phyloP scores from a whole-genome alignment of 1,140 invertebrate genomes.

The Ectropis grisescens region DNA sequence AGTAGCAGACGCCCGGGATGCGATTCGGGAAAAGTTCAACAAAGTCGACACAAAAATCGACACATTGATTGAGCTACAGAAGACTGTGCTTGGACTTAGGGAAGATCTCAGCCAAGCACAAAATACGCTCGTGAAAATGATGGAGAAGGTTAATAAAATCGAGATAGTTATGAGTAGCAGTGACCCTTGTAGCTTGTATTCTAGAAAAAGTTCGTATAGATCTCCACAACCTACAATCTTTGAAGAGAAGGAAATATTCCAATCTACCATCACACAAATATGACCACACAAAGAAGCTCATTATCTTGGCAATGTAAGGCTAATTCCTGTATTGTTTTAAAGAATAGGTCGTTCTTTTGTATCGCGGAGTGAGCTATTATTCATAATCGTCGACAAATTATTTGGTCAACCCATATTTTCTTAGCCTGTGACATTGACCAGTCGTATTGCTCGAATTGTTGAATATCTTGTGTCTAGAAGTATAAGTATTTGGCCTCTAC shows the following conservation, averaged over 20 bases:
- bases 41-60: constrained; percentile 40
- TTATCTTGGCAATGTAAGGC: no score
- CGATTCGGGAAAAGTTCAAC: constrained; percentile 32
- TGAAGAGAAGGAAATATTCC: constrained; percentile 7
- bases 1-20: constrained; percentile 23
- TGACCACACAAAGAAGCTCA: no score
- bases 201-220: constrained; percentile 16
- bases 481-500: no score
- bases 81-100: constrained; percentile 21
- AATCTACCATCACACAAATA: no score
- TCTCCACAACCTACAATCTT: constrained; percentile 5
- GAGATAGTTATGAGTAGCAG: constrained; percentile 7
- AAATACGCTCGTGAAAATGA: constrained; percentile 17
- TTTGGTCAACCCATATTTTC: no score
- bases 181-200: constrained; percentile 20
- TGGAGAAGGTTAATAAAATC: constrained; percentile 28
- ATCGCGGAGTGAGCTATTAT: no score
- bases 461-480: no score
- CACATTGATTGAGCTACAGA: constrained; percentile 32
- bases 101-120: constrained; percentile 28
- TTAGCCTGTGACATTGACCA: no score
- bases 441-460: no score
- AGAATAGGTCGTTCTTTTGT: no score
- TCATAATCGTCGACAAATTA: no score
- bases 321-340: no score